Evolutionary conservation across 2,113 vertebrate species (phyloP), one percentile per base, ranked within the genome.

Genomic region (Arvicanthis niloticus): DNA sequence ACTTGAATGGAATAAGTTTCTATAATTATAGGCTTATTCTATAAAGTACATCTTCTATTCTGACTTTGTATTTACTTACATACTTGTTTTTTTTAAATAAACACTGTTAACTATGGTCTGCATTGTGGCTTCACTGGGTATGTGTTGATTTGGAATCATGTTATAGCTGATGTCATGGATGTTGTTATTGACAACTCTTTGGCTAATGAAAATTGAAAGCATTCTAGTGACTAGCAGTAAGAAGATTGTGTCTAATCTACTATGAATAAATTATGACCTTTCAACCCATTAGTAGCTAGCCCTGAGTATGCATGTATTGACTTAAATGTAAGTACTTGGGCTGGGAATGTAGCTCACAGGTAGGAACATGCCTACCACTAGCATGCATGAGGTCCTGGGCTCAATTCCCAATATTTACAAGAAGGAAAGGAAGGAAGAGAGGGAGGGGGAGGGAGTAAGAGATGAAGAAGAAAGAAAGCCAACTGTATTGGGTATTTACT

Each of bases 161-260:
- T 86, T 58, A 40, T 40, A 15, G 31, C 2, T 48, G 17, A 21
- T 75, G 19, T 77, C 88, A 73, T 89, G n/a, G 67, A 48, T 51
- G 1, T 92, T 48, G 88, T 68, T 86, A 85, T 45, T 11, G 26
- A 58, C 17, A 31, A 5, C 4, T 56, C 37, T 93, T 94, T 80
- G 62, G 0, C 42, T 92, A 67, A 96, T 91, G 78, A 89, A 87
- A 80, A 78, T 94, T 34, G 94, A 37, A 84, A 67, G 42, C 51
- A n/a, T 75, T 40, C 37, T 78, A 48, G 6, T 91, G 60, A 93
- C 76, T 9, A 45, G 31, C n/a, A 72, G 58, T 80, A 67, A 80
- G 73, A 58, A 73, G 53, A 60, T 73, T 86, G 56, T 84, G 48
- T 21, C 21, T 94, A 76, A 42, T 68, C n/a, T 93, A 21, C 15